phyloP scores from a whole-genome alignment of 37 sponge, comb jelly and placozoan species.

The Aphrocallistes beatrix region DNA sequence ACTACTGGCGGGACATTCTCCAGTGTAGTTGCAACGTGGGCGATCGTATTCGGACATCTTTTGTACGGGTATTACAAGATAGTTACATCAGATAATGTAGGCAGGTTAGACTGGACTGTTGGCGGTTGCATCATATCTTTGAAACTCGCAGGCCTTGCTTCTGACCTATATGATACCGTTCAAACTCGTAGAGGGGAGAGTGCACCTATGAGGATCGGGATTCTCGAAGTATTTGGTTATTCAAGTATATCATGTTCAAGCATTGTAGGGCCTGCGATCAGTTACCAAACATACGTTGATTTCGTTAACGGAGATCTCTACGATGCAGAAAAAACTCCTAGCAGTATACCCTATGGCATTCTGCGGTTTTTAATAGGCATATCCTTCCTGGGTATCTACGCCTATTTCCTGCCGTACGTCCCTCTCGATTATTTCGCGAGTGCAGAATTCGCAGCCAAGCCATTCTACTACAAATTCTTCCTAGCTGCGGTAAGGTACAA shows the following conservation, averaged over 20 bases:
- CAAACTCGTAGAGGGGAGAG: not conserved
- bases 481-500: not conserved
- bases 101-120: not conserved
- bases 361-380: slow-evolving; percentile 5
- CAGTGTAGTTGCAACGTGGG: not conserved
- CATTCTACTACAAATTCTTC: not conserved
- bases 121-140: not conserved
- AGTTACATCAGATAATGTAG: not conserved
- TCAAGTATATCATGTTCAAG: not conserved
- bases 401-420: not conserved
- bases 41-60: slow-evolving; percentile 7
- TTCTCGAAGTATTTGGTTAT: not conserved
- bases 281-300: slow-evolving; percentile 1
- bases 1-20: not conserved
- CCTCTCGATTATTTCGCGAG: slow-evolving; percentile 1
- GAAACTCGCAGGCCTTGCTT: not conserved
- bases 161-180: not conserved
- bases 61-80: not conserved
- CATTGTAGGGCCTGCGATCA: not conserved
- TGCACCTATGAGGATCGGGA: not conserved
- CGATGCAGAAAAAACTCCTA: not conserved
- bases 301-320: not conserved
- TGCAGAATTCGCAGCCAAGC: not conserved
- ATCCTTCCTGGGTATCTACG: not conserved
- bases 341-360: not conserved